A percentile compares a stretch with the other conserved stretches of the same genome.
Evolutionary conservation across 1,140 invertebrate genomes (phyloP).

Genomic region (Ostrea denselamellosa): DNA sequence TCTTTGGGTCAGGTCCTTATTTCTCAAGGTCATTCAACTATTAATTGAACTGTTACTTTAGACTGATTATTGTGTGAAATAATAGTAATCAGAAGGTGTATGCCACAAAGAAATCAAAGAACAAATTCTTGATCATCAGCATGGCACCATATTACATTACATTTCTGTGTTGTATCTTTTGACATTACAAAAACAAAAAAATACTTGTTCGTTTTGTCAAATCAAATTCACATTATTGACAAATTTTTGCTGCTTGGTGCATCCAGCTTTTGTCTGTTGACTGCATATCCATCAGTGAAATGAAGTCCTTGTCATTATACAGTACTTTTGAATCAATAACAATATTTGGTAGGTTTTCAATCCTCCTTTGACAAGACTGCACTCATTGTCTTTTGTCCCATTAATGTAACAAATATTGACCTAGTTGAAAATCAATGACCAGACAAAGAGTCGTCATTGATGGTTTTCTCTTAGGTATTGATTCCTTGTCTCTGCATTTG

Average conservation of each 20-base stretch:
- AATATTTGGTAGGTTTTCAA: slow-evolving; percentile 20
- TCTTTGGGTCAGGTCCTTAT: background rate
- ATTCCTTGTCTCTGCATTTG: background rate
- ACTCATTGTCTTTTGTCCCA: slow-evolving; percentile 34
- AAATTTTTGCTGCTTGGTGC: background rate
- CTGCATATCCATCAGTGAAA: slow-evolving; percentile 25
- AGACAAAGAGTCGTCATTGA: background rate
- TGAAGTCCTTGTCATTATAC: slow-evolving; percentile 14
- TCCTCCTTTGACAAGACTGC: slow-evolving; percentile 17
- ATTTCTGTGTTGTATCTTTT: background rate
- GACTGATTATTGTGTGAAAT: background rate
- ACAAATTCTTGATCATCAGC: background rate
- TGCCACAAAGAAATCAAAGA: background rate
- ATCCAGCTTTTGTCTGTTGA: background rate
- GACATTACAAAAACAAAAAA: slow-evolving; percentile 15
- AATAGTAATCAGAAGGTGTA: background rate
- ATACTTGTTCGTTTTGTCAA: background rate
- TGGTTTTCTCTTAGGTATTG: background rate
- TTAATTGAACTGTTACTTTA: background rate
- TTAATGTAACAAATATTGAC: slow-evolving; percentile 35
- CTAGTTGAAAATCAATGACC: slow-evolving; percentile 23
- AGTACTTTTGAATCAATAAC: background rate
- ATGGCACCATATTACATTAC: background rate
- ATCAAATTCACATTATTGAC: background rate
- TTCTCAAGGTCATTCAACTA: background rate